Evolutionary conservation across 2,888 invertebrate species (phyloP), one percentile per base, ranked within the genome.

Genomic region (Nemoura dubitans): DNA sequence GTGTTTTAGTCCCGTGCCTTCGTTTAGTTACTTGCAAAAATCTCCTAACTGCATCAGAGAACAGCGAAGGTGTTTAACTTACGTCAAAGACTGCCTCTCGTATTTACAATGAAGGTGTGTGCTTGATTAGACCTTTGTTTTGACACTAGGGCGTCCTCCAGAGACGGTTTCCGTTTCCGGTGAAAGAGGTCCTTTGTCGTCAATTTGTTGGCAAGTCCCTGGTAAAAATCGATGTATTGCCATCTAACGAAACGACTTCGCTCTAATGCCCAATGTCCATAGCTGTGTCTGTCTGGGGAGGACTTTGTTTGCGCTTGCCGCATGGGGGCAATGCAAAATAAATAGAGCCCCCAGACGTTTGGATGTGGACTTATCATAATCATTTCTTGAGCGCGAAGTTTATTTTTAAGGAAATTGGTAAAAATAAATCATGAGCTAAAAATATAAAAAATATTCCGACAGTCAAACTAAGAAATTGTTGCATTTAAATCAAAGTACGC

Each of bases 161-260:
- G 3, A 30, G 29, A 27, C 10, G 30, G 81, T 81, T 81, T 81
- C 81, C 81, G 81, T 81, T 81, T 81, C 81, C 81, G 81, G 28
- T 81, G 81, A 78, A 78, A 78, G 29, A 78, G 5, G 78, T 78
- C 59, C 59, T 59, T 59, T 59, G 59, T 59, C 59, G 59, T 59
- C 59, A 59, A 59, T 59, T 59, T 59, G 59, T 59, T 59, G 59
- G 59, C 59, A 59, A 6, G 59, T 10, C 16, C 59, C 2, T 7
- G 10, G 59, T 1, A 59, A 10, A 78, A 78, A 78, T 29, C 78
- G 16, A 78, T 78, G 78, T 25, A 28, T 2, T 78, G 10, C 7
- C 78, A 28, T 78, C 78, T 16, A n/a, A n/a, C n/a, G n/a, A n/a
- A n/a, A 78, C 78, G 78, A 16, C 27, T 10, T 78, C 25, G 59